Conservation (phyloP, 2,797 vertebrate species). For the Malacoraja senta region DNA sequence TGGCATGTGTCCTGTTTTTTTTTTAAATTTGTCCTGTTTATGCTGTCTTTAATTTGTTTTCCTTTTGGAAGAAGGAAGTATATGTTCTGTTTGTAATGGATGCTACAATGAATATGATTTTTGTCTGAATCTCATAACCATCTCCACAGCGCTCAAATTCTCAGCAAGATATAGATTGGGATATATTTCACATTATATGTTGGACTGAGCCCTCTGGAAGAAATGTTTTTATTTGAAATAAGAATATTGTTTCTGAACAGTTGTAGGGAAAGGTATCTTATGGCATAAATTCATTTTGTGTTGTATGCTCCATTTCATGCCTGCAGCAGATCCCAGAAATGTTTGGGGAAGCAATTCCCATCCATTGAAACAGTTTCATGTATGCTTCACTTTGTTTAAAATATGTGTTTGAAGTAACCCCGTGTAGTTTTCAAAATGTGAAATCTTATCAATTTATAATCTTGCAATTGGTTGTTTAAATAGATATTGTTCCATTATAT, state of each 20-base stretch:
- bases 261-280: background rate
- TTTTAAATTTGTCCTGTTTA: background rate
- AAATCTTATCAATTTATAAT: background rate
- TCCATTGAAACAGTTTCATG: background rate
- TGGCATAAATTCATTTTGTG: too few relatives aligned
- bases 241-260: background rate
- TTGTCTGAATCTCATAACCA: background rate
- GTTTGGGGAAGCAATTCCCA: background rate
- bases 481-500: background rate
- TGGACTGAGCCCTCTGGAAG: background rate
- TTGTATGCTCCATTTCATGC: too few relatives aligned
- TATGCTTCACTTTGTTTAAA: background rate
- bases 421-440: constrained; percentile 2
- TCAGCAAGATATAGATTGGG: background rate
- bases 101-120: background rate
- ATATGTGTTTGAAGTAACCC: background rate
- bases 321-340: background rate
- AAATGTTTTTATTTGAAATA: background rate
- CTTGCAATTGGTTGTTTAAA: constrained; percentile 3
- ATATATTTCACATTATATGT: background rate
- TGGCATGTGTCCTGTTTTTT: constrained; percentile 22
- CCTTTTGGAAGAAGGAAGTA: background rate
- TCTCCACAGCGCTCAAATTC: background rate
- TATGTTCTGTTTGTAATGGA: constrained; percentile 7
- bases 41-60: background rate